These are phyloP conservation scores for Cerceris ruficornis DNA, from an alignment of 2,888 invertebrate species.

Conservation along the genomic window DNA sequence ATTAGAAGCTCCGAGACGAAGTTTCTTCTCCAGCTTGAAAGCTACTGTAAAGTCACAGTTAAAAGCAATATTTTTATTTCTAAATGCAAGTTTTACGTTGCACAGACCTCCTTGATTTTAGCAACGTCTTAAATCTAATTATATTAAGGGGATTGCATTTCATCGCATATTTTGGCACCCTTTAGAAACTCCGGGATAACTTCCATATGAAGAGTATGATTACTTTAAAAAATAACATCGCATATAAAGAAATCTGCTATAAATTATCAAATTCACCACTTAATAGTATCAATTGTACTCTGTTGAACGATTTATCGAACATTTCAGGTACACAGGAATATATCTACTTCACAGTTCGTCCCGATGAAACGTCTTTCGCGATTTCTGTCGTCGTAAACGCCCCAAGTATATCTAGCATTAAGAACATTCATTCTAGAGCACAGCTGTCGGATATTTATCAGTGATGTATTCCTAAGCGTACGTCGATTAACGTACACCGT, in stretches of 20 bases:
- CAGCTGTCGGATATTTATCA: conserved; percentile 22
- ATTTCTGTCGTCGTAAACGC: neutral
- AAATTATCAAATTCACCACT: neutral
- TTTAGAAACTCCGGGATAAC: neutral
- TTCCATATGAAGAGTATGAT: neutral
- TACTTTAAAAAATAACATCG: neutral
- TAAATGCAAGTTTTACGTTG: no score
- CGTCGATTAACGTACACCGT: conserved; percentile 1
- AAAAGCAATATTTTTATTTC: no score
- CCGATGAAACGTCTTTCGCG: neutral
- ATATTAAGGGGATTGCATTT: no score
- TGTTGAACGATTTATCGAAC: neutral
- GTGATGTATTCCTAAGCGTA: neutral
- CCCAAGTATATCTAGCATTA: conserved; percentile 1
- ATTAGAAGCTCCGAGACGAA: no score
- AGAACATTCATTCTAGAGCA: conserved; percentile 2
- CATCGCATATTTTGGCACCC: no score
- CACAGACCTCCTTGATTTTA: no score
- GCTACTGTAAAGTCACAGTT: no score
- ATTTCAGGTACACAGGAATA: neutral
- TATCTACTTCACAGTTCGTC: neutral
- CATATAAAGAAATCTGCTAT: neutral
- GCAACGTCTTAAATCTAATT: no score
- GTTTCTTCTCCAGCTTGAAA: no score
- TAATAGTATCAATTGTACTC: neutral